Conservation (phyloP, 2,888 invertebrate species). For the Athalia cordata region DNA sequence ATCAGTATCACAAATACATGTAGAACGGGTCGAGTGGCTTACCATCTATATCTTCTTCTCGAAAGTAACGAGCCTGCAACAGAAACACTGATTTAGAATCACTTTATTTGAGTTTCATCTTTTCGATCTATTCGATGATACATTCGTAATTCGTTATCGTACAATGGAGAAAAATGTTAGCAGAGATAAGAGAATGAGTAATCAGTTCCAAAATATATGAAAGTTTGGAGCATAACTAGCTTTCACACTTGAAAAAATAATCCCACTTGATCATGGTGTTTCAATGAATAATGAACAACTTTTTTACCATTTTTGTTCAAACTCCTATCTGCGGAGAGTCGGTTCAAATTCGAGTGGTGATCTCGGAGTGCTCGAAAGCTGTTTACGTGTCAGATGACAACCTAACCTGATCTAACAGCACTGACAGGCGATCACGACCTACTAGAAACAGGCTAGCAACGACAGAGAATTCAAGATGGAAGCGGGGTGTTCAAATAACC, state of each 20-base stretch:
- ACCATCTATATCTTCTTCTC: conserved; percentile 97
- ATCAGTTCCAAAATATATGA: too few relatives aligned
- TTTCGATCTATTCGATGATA: not conserved
- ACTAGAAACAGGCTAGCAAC: not conserved
- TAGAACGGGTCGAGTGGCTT: conserved; percentile 68
- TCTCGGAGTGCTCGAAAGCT: not conserved
- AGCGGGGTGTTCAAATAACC: too few relatives aligned
- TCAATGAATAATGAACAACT: not conserved
- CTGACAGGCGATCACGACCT: not conserved
- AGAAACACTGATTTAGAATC: not conserved
- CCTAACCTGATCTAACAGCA: not conserved
- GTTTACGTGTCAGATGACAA: conserved; percentile 3
- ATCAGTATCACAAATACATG: conserved; percentile 25
- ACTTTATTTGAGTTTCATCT: not conserved
- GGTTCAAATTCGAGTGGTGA: not conserved
- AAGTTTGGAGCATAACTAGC: too few relatives aligned
- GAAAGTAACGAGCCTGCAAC: conserved; percentile 92
- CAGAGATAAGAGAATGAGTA: too few relatives aligned
- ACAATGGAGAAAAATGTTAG: too few relatives aligned
- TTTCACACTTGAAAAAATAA: too few relatives aligned
- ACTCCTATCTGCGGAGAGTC: not conserved
- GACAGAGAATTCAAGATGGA: too few relatives aligned
- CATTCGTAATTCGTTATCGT: not conserved
- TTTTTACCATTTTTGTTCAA: not conserved
- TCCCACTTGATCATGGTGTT: too few relatives aligned